These are phyloP conservation scores for Athripsodes cinereus DNA, from an alignment of 2,888 invertebrate genomes.

Conservation along the genomic window DNA sequence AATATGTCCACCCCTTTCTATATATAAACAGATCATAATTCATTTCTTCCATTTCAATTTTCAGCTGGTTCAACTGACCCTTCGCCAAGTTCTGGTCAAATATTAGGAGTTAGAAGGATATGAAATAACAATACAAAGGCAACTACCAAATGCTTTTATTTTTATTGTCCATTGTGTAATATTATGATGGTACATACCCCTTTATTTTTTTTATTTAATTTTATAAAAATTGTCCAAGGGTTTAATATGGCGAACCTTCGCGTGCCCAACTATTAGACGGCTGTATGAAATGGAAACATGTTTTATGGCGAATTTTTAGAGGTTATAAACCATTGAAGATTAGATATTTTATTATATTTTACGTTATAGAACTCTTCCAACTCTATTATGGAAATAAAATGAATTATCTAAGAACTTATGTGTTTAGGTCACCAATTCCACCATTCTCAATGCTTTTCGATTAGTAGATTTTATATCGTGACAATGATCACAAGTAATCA, in stretches of 20 bases:
- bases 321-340: neutral
- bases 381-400: no score
- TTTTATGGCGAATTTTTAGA: neutral
- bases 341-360: no score
- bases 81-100: slow-evolving; percentile 26
- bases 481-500: no score
- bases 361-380: no score
- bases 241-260: neutral
- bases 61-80: slow-evolving; percentile 19
- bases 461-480: no score
- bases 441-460: no score
- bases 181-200: neutral
- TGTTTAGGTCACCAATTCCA: no score
- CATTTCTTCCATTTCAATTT: slow-evolving; percentile 16
- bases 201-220: neutral
- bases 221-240: neutral
- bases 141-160: neutral
- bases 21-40: slow-evolving; percentile 27
- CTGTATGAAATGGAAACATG: neutral
- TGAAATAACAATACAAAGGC: neutral
- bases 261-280: slow-evolving; percentile 13
- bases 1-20: slow-evolving; percentile 15
- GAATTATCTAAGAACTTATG: no score
- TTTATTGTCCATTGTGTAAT: neutral
- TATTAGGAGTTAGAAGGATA: slow-evolving; percentile 13